phyloP scores from a whole-genome alignment of 2,113 vertebrate genomes.

The Grammatotria lemairii region DNA sequence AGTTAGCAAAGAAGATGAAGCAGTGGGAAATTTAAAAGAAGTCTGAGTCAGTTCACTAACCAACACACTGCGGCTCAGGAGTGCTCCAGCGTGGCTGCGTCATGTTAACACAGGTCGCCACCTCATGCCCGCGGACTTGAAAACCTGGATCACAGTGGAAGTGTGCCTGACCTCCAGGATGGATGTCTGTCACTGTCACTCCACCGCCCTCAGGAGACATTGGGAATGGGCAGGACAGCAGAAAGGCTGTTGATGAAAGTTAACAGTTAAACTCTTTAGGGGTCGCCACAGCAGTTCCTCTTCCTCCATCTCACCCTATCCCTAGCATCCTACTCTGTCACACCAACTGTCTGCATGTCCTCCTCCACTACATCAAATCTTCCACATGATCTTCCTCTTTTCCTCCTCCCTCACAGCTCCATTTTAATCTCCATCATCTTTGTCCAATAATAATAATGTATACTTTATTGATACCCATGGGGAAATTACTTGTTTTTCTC shows the following conservation, averaged over 20 bases:
- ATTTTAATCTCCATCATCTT: background rate
- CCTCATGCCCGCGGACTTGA: slow-evolving; percentile 81
- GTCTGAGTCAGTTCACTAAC: slow-evolving; percentile 33
- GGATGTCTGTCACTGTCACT: slow-evolving; percentile 86
- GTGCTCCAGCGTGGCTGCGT: slow-evolving; percentile 84
- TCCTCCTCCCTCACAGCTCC: background rate
- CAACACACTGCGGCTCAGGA: slow-evolving; percentile 70
- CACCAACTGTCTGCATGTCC: background rate
- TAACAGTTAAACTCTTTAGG: background rate
- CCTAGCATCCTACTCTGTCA: background rate
- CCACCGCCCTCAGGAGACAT: slow-evolving; percentile 78
- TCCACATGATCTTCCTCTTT: background rate
- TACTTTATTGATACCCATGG: background rate
- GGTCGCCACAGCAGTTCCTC: background rate
- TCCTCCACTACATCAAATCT: background rate
- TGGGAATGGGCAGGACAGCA: slow-evolving; percentile 85
- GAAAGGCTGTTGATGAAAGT: slow-evolving; percentile 70
- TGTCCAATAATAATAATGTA: background rate
- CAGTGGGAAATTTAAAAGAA: background rate
- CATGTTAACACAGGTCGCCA: slow-evolving; percentile 80
- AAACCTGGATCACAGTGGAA: slow-evolving; percentile 87
- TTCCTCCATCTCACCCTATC: background rate
- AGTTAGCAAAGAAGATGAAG: background rate
- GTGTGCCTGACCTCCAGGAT: slow-evolving; percentile 83
- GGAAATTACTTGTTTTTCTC: background rate